A percentile compares a stretch with the other conserved stretches of the same genome.
phyloP scores from a whole-genome alignment of 2,113 vertebrate species.

The Brachyhypopomus gauderio region DNA sequence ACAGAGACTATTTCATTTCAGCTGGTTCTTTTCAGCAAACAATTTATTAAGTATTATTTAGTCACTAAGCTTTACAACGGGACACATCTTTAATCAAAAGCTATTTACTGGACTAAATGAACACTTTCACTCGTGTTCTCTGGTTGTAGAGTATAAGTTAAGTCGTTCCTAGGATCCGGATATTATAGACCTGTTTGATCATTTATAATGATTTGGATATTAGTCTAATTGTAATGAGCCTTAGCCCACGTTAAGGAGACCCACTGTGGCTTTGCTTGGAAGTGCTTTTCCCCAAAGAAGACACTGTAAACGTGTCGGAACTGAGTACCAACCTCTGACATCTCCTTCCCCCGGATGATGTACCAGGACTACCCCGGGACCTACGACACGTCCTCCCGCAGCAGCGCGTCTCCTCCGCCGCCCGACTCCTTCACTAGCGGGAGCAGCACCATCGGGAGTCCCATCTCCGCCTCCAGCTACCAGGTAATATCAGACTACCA shows the following conservation, averaged over 20 bases:
- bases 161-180: slow-evolving; percentile 30
- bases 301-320: slow-evolving; percentile 58
- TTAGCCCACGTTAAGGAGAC: slow-evolving; percentile 56
- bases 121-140: not conserved
- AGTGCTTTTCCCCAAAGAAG: slow-evolving; percentile 65
- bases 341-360: slow-evolving; percentile 84
- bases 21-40: slow-evolving; percentile 59
- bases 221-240: slow-evolving; percentile 34
- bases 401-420: slow-evolving; percentile 91
- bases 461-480: slow-evolving; percentile 80
- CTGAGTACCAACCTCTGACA: slow-evolving; percentile 64
- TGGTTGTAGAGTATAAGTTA: slow-evolving; percentile 1
- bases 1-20: slow-evolving; percentile 62
- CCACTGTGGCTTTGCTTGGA: slow-evolving; percentile 50
- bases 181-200: slow-evolving; percentile 12
- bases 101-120: slow-evolving; percentile 42
- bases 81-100: not conserved
- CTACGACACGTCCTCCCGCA: slow-evolving; percentile 59
- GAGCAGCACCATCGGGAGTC: slow-evolving; percentile 77
- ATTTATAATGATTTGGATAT: slow-evolving; percentile 60
- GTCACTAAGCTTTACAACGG: slow-evolving; percentile 21
- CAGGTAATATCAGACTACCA: slow-evolving; percentile 77
- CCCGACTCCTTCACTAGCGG: slow-evolving; percentile 89
- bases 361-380: slow-evolving; percentile 97
- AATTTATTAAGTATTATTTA: slow-evolving; percentile 47